Evolutionary conservation across 2,113 vertebrate genomes (phyloP).

Genomic region (Ammodytes dubius): DNA sequence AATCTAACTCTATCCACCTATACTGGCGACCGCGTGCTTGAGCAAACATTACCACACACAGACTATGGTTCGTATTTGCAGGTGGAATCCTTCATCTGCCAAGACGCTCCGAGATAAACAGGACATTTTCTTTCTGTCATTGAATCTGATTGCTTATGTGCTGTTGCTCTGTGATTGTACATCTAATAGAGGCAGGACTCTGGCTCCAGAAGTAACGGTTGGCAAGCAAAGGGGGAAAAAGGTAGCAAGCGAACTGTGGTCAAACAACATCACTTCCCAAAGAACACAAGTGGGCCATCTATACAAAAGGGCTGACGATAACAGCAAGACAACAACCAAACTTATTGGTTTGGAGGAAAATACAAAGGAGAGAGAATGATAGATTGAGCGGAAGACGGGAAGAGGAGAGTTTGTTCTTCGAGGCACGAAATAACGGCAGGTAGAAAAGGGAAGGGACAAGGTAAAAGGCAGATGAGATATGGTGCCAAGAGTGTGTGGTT

Average conservation of each 20-base stretch:
- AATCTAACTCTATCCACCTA: slow-evolving; percentile 10
- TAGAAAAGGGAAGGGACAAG: slow-evolving; percentile 66
- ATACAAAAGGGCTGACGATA: slow-evolving; percentile 57
- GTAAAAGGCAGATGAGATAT: slow-evolving; percentile 70
- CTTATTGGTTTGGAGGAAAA: slow-evolving; percentile 69
- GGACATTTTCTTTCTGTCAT: slow-evolving; percentile 59
- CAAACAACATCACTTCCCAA: slow-evolving; percentile 74
- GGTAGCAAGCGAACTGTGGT: slow-evolving; percentile 69
- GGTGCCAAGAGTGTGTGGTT: slow-evolving; percentile 46
- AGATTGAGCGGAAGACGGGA: slow-evolving; percentile 43
- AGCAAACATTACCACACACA: slow-evolving; percentile 24
- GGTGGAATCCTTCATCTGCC: slow-evolving; percentile 67
- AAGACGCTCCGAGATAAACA: slow-evolving; percentile 55
- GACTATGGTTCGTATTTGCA: slow-evolving; percentile 58
- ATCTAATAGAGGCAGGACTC: slow-evolving; percentile 57
- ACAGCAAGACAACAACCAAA: slow-evolving; percentile 67
- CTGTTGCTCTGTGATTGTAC: slow-evolving; percentile 69
- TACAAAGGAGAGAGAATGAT: slow-evolving; percentile 67
- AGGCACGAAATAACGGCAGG: slow-evolving; percentile 68
- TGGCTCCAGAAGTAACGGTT: slow-evolving; percentile 61
- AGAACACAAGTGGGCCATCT: slow-evolving; percentile 69
- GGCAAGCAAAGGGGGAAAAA: slow-evolving; percentile 37
- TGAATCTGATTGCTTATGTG: slow-evolving; percentile 65
- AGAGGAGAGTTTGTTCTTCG: slow-evolving; percentile 58
- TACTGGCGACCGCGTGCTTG: background rate